These are phyloP conservation scores for Mobula birostris DNA, from an alignment of 2,113 vertebrate species.

Conservation along the genomic window DNA sequence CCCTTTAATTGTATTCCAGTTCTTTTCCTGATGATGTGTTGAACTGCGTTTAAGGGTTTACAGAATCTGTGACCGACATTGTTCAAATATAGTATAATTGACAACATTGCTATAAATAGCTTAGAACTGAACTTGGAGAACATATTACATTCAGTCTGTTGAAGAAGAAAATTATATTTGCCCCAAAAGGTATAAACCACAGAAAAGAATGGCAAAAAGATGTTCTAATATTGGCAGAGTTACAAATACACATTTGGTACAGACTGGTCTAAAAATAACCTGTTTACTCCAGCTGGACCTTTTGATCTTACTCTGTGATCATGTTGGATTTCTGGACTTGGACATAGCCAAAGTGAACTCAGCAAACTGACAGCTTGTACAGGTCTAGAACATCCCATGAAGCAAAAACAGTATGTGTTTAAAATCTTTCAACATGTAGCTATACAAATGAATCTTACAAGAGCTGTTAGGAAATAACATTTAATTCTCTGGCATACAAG, in stretches of 20 bases:
- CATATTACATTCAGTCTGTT: not conserved
- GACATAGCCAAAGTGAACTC: not conserved
- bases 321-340: not conserved
- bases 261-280: not conserved
- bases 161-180: not conserved
- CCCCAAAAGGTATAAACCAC: not conserved
- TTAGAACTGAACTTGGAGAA: not conserved
- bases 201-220: not conserved
- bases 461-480: not conserved
- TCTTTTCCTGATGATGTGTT: not conserved
- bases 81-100: not conserved
- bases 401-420: not conserved
- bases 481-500: not conserved
- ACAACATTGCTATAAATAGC: not conserved
- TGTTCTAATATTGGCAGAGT: no score
- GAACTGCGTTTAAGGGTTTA: not conserved
- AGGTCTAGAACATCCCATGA: not conserved
- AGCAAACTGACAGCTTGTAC: not conserved
- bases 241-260: not conserved
- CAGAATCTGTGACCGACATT: not conserved
- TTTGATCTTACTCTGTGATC: not conserved
- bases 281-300: not conserved
- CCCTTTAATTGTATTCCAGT: not conserved
- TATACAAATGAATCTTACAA: not conserved
- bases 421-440: not conserved